Evolutionary conservation across 2,113 vertebrate species (phyloP).

Genomic region (Manacus vitellinus): DNA sequence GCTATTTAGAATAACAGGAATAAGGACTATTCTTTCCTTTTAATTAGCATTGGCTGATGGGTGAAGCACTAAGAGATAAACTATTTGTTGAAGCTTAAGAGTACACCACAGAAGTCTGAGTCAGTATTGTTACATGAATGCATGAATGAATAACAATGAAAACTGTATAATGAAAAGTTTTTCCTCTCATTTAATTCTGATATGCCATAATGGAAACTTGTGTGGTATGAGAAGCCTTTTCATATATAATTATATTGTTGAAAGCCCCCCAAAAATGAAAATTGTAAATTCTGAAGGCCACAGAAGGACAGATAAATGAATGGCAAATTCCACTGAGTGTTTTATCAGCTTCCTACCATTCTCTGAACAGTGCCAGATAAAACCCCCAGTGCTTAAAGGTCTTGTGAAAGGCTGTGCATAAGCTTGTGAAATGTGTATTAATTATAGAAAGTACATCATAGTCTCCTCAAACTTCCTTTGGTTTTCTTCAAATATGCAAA

Average conservation of each 20-base stretch:
- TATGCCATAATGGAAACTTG: slow-evolving; percentile 62
- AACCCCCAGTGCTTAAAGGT: slow-evolving; percentile 53
- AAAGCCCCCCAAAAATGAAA: slow-evolving; percentile 56
- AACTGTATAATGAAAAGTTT: slow-evolving; percentile 70
- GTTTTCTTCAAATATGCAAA: slow-evolving; percentile 4
- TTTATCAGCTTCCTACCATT: slow-evolving; percentile 74
- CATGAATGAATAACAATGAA: slow-evolving; percentile 74
- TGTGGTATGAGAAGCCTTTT: slow-evolving; percentile 70
- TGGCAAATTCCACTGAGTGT: slow-evolving; percentile 65
- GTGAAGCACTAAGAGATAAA: slow-evolving; percentile 60
- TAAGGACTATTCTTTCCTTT: slow-evolving; percentile 59
- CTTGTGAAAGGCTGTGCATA: slow-evolving; percentile 60
- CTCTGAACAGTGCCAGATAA: slow-evolving; percentile 64
- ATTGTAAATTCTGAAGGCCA: slow-evolving; percentile 70
- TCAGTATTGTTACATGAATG: slow-evolving; percentile 68
- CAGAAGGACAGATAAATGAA: slow-evolving; percentile 78
- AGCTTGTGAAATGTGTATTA: slow-evolving; percentile 64
- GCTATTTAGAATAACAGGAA: slow-evolving; percentile 52
- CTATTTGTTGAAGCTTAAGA: slow-evolving; percentile 65
- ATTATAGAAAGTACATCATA: slow-evolving; percentile 53
- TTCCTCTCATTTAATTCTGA: slow-evolving; percentile 72
- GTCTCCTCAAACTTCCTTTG: slow-evolving; percentile 3
- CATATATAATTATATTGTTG: slow-evolving; percentile 71
- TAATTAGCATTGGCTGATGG: slow-evolving; percentile 63
- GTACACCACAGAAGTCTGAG: slow-evolving; percentile 42